These are phyloP conservation scores for Megalonaias nervosa DNA, from an alignment of 1,140 invertebrate species.

Conservation along the genomic window DNA sequence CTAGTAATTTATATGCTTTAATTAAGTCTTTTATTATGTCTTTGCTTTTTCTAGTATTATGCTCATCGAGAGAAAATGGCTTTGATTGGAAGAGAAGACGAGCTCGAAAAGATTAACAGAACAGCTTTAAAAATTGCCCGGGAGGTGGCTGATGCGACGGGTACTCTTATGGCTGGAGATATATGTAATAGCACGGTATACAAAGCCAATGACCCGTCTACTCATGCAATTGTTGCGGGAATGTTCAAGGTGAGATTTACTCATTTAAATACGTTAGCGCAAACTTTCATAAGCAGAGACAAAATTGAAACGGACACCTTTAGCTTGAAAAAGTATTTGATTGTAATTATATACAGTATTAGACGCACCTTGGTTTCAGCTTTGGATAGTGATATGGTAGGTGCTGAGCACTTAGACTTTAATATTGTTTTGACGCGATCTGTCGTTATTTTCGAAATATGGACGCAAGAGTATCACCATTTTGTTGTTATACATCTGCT, in stretches of 20 bases:
- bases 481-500: constrained; percentile 46
- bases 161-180: constrained; percentile 61
- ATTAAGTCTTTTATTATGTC: no score
- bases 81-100: constrained; percentile 58
- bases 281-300: not conserved
- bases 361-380: not conserved
- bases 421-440: no score
- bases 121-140: constrained; percentile 59
- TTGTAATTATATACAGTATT: not conserved
- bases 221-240: constrained; percentile 26
- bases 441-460: no score
- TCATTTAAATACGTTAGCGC: not conserved
- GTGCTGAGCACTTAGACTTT: constrained; percentile 36
- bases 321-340: not conserved
- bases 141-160: constrained; percentile 55
- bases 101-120: constrained; percentile 60
- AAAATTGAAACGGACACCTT: not conserved
- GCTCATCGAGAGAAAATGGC: constrained; percentile 58
- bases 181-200: constrained; percentile 60
- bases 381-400: constrained; percentile 35
- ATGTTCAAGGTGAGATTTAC: constrained; percentile 51
- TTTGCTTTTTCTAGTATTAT: constrained; percentile 57
- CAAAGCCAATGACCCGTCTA: constrained; percentile 37
- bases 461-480: constrained; percentile 14
- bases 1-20: no score